Evolutionary conservation across 2,113 vertebrate genomes (phyloP).

Genomic region (Pelvicachromis taeniatus): DNA sequence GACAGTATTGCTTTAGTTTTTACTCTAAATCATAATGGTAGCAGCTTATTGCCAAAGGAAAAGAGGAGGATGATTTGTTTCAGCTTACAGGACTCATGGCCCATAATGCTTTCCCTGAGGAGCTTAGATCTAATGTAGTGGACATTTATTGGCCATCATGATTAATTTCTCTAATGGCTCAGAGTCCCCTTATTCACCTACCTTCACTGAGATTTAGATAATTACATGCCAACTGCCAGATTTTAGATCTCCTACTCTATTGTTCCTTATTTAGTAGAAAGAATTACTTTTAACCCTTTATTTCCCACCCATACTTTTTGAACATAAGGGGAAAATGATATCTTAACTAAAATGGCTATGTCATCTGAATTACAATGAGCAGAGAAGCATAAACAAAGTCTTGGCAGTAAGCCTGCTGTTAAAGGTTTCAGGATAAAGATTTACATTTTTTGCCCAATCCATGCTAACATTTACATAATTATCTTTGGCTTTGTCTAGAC

Average conservation of each 20-base stretch:
- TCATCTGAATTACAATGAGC: background rate
- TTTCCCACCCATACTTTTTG: background rate
- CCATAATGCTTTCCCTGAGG: conserved; percentile 43
- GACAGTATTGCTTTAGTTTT: background rate
- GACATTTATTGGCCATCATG: conserved; percentile 48
- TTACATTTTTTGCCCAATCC: background rate
- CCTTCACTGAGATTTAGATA: conserved; percentile 8
- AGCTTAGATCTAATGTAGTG: conserved; percentile 34
- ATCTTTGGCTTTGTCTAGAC: background rate
- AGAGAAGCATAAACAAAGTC: background rate
- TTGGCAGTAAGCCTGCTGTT: background rate
- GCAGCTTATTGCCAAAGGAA: background rate
- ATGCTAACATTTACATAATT: background rate
- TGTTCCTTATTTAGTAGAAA: background rate
- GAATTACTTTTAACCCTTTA: background rate
- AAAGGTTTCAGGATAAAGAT: background rate
- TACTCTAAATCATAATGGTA: background rate
- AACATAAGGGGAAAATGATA: background rate
- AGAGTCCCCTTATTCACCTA: conserved; percentile 8
- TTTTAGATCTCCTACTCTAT: background rate
- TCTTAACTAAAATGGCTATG: background rate
- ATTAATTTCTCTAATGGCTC: conserved; percentile 43
- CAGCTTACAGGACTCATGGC: conserved; percentile 31
- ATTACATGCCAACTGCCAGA: conserved; percentile 12
- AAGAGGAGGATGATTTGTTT: conserved; percentile 45